Evolutionary conservation across 2,888 invertebrate species (phyloP).

Genomic region (Zygaena filipendulae): DNA sequence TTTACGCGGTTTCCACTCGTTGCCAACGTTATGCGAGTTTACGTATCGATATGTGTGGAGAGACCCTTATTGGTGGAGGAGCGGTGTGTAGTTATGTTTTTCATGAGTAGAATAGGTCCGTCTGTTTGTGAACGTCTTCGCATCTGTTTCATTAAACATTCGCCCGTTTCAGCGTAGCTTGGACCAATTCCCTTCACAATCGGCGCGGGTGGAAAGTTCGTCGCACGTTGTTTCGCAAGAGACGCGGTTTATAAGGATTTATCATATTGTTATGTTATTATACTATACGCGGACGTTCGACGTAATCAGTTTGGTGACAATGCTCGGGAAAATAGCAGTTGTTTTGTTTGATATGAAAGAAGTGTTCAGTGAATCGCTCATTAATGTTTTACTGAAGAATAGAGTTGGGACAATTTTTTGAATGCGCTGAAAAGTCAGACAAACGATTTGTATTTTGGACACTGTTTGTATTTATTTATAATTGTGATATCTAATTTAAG

Average conservation of each 20-base stretch:
- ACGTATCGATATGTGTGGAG: too few species aligned
- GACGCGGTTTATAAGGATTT: too few species aligned
- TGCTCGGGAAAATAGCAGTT: conserved; percentile 49
- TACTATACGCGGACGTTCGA: too few species aligned
- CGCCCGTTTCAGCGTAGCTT: conserved; percentile 53
- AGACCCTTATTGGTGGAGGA: too few species aligned
- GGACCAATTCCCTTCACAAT: conserved; percentile 47
- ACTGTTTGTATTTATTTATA: too few species aligned
- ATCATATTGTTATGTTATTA: conserved; percentile 5
- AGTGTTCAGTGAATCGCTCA: conserved; percentile 60
- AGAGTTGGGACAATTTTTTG: conserved; percentile 45
- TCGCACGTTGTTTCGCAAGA: conserved; percentile 21
- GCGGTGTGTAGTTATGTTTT: too few species aligned
- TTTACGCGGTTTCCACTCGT: too few species aligned
- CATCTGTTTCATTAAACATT: conserved; percentile 61
- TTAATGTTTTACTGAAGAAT: conserved; percentile 53
- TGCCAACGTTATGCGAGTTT: too few species aligned
- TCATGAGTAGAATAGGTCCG: too few species aligned
- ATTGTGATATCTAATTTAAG: conserved; percentile 24
- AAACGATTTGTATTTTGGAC: conserved; percentile 28
- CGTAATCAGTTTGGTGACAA: conserved; percentile 39
- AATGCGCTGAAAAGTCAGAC: conserved; percentile 18
- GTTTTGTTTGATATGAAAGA: conserved; percentile 56
- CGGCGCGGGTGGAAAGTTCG: conserved; percentile 39
- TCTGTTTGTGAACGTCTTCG: conserved; percentile 59